Conservation (phyloP, 2,797 vertebrate genomes). For the Myoxocephalus aenaeus region DNA sequence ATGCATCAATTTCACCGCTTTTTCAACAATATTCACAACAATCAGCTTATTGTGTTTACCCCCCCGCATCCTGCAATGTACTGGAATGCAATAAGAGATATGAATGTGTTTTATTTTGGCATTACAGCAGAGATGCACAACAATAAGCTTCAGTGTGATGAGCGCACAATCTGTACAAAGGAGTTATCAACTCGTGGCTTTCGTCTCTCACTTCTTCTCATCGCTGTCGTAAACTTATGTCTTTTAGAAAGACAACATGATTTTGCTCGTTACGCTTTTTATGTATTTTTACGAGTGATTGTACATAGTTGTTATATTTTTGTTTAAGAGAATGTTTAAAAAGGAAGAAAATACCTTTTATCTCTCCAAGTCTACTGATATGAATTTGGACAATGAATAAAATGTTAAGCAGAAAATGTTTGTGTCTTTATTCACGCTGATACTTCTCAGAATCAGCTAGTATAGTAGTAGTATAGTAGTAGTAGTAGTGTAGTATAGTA, state of each 20-base stretch:
- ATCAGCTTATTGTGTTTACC: neutral
- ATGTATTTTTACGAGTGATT: slow-evolving; percentile 96
- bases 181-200: slow-evolving; percentile 84
- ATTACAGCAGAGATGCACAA: slow-evolving; percentile 86
- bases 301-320: slow-evolving; percentile 99
- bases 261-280: slow-evolving; percentile 92
- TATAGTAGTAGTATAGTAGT: no score
- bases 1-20: neutral
- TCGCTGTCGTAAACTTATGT: slow-evolving; percentile 94
- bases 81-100: slow-evolving; percentile 86
- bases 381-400: slow-evolving; percentile 91
- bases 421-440: neutral
- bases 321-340: slow-evolving; percentile 96
- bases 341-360: slow-evolving; percentile 84
- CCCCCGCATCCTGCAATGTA: slow-evolving; percentile 75
- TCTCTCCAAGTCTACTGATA: slow-evolving; percentile 90
- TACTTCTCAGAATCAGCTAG: neutral
- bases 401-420: slow-evolving; percentile 59
- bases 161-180: slow-evolving; percentile 84
- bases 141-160: slow-evolving; percentile 86
- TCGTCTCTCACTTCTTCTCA: slow-evolving; percentile 90
- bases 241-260: slow-evolving; percentile 97
- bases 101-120: slow-evolving; percentile 77
- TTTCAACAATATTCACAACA: neutral
- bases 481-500: no score